phyloP scores from a whole-genome alignment of 2,113 vertebrate genomes.

The Acanthisitta chloris region DNA sequence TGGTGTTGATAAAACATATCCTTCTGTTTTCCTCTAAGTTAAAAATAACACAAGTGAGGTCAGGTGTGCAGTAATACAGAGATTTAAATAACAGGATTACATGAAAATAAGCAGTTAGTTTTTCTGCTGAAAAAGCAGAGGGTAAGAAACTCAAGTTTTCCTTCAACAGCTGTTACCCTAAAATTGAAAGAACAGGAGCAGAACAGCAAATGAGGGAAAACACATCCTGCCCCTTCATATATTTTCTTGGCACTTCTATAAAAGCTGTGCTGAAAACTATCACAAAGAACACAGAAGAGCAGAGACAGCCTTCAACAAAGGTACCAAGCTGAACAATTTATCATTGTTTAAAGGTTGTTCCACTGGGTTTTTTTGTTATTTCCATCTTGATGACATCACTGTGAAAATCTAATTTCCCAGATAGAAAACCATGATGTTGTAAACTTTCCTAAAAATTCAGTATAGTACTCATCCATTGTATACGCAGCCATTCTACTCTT shows the following conservation, averaged over 20 bases:
- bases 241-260: background rate
- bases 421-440: background rate
- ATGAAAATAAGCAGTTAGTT: background rate
- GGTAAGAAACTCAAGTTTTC: background rate
- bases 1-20: background rate
- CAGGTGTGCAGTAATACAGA: background rate
- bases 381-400: background rate
- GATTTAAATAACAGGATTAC: slow-evolving; percentile 26
- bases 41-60: slow-evolving; percentile 31
- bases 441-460: background rate
- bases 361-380: background rate
- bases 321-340: background rate
- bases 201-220: background rate
- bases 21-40: slow-evolving; percentile 18
- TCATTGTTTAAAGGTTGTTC: background rate
- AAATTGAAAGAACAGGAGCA: background rate
- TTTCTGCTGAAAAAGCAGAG: slow-evolving; percentile 27
- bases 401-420: background rate
- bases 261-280: background rate
- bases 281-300: background rate
- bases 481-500: background rate
- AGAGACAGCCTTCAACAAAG: background rate
- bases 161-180: background rate
- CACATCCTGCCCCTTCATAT: background rate
- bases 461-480: no score